Evolutionary conservation across 2,888 invertebrate genomes (phyloP), one percentile per base, ranked within the genome.

Genomic region (Caenorhabditis sp.): DNA sequence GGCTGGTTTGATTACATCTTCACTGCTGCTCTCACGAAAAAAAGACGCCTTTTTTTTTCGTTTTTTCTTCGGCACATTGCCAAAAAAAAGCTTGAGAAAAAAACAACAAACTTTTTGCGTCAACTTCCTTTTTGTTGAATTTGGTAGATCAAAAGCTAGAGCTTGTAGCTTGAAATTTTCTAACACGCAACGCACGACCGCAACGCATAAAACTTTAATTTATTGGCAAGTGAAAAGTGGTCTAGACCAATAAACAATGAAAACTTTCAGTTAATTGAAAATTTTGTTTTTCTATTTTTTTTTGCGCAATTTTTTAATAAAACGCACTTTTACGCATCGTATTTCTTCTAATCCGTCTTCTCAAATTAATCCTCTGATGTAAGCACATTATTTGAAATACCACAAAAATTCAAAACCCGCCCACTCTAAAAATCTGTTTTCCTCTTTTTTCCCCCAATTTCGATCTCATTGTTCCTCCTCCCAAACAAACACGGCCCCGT

Each of bases 1-100:
- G 67, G 66, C 70, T 71, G 66, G 66, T 66, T 71, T 71, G 70
- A 71, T 71, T 71, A 71, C 70, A 71, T 43, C 37, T 37, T 50
- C 31, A n/a, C 31, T 10, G 10, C 10, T 31, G 31, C 43, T 66
- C n/a, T n/a, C 69, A 49, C 36, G 50, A 21, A 27, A 31, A 31
- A 31, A 31, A 31, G 31, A 31, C 31, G 31, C 31, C 31, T 31
- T 31, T 5, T 23, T 49, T 5, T 21, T 37, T 27, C 27, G 27
- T 26, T 31, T 27, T 57, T 62, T 50, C 53, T 36, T 58, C 58
- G n/a, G 24, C 53, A 27, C 54, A 43, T 43, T 43, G 43, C 43
- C 43, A 43, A 43, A 43, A 43, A 43, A 43, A 10, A 31, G 31
- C 31, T 31, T 4, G 31, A 31, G 31, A 31, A 4, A 31, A 59